These are phyloP conservation scores for Nothoprocta perdicaria DNA, from an alignment of 2,113 vertebrate species.

Conservation along the genomic window DNA sequence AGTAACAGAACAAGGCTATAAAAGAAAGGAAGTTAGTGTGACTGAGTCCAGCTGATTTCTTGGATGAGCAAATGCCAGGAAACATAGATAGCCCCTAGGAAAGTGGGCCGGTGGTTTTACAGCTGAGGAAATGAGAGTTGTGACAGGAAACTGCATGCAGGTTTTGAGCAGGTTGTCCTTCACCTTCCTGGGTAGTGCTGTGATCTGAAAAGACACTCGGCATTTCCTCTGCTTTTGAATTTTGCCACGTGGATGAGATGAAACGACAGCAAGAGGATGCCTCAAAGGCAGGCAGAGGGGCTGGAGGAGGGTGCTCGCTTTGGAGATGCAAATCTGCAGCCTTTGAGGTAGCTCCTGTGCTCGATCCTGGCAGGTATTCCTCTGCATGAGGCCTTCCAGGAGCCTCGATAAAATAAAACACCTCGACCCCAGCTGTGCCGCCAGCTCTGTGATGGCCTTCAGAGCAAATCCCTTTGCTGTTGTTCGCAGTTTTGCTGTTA, in stretches of 20 bases:
- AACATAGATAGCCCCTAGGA: neutral
- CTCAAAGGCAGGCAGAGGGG: neutral
- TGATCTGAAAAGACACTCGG: neutral
- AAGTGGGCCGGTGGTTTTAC: too few relatives aligned
- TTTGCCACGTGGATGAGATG: rapidly evolving
- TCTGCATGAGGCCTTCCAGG: neutral
- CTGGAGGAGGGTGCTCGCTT: neutral
- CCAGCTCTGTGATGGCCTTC: rapidly evolving
- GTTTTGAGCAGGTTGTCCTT: neutral
- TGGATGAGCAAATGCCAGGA: neutral
- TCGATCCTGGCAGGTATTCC: neutral
- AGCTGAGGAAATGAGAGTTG: neutral
- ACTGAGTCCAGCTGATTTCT: neutral
- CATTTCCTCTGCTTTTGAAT: neutral
- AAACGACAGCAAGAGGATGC: neutral
- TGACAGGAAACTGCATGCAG: rapidly evolving
- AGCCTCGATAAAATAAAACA: neutral
- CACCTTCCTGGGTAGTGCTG: rapidly evolving
- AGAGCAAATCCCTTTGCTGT: neutral
- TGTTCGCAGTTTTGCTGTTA: rapidly evolving
- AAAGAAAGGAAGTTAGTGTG: neutral
- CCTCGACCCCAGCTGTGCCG: neutral
- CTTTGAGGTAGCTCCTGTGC: too few relatives aligned
- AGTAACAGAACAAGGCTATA: neutral
- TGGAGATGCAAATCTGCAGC: neutral